Evolutionary conservation across 2,888 invertebrate species (phyloP), one percentile per base, ranked within the genome.

Genomic region (Willowsia nigromaculata): DNA sequence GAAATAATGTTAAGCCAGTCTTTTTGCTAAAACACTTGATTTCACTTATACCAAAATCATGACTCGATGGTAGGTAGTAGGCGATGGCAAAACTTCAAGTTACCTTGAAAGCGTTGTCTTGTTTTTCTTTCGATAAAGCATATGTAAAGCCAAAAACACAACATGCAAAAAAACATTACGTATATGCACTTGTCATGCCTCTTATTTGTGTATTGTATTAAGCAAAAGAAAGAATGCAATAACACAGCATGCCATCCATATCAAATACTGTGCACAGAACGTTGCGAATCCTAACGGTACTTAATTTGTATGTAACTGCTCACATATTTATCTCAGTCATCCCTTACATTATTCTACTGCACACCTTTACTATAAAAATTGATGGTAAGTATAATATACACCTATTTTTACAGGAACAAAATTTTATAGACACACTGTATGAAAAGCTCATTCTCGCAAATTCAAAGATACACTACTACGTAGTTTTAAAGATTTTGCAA

Each of bases 231-330:
- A 40, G 84, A 71, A 84, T 84, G 56, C 83, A 62, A n/a, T n/a
- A n/a, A 22, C 43, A 5, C 7, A n/a, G 47, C 50, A 50, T 27
- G 50, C 27, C 13, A 50, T 30, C 25, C 30, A 30, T 18, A 18
- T 43, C 30, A 22, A 43, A n/a, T 18, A 11, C 30, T 47, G 53
- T 65, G 68, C 47, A 56, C 65, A 27, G 5, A 33, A 30, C 47
- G 30, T 50, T 82, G 82, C 82, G 18, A 88, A 74, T 71, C 53
- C 82, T 88, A 88, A 88, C 87, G 87, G 87, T 88, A 88, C 74
- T 81, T 74, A 56, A 62, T 76, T 85, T 33, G 33, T 33, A 56
- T n/a, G 4, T n/a, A 25, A 47, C 2, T 76, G 15, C 37, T 4
- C 56, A 47, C 56, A 56, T 33, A 47, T 22, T 68, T 78, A 78